Evolutionary conservation across 2,113 vertebrate species (phyloP).

Genomic region (Saimiri boliviensis): DNA sequence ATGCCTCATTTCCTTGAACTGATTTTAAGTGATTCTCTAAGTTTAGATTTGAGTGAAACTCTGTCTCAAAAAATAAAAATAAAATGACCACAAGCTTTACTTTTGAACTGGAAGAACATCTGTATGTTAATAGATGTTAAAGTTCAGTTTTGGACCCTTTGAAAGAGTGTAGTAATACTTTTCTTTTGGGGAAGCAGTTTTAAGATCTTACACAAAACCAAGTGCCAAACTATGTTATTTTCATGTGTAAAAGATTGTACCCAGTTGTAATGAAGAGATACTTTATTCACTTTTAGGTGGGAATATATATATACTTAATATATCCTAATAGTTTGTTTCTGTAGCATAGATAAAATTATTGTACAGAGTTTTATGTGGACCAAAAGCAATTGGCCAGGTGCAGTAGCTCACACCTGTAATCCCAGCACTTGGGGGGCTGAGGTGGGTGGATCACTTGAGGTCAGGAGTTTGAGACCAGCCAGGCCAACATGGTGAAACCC

Average conservation of each 20-base stretch:
- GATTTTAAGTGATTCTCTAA: neutral
- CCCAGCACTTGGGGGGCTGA: too few species aligned
- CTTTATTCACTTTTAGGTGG: conserved; percentile 22
- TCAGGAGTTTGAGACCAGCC: too few species aligned
- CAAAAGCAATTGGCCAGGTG: neutral
- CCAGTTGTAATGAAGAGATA: neutral
- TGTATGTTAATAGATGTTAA: conserved; percentile 18
- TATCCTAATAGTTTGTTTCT: conserved; percentile 26
- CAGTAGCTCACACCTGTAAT: too few species aligned
- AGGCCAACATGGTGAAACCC: too few species aligned
- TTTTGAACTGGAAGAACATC: conserved; percentile 15
- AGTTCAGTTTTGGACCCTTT: conserved; percentile 18
- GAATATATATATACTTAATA: neutral
- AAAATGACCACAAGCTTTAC: neutral
- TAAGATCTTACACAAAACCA: neutral
- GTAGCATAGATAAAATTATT: conserved; percentile 9
- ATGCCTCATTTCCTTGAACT: neutral
- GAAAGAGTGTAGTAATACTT: neutral
- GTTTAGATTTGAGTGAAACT: neutral
- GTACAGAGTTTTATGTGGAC: neutral
- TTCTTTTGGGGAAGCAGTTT: neutral
- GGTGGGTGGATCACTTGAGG: too few species aligned
- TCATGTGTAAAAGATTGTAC: conserved; percentile 1
- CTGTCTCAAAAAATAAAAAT: too few species aligned
- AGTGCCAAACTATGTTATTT: neutral